Base-by-base conservation (phyloP, 2,888 invertebrate genomes). In the Oligia fasciuncula region DNA sequence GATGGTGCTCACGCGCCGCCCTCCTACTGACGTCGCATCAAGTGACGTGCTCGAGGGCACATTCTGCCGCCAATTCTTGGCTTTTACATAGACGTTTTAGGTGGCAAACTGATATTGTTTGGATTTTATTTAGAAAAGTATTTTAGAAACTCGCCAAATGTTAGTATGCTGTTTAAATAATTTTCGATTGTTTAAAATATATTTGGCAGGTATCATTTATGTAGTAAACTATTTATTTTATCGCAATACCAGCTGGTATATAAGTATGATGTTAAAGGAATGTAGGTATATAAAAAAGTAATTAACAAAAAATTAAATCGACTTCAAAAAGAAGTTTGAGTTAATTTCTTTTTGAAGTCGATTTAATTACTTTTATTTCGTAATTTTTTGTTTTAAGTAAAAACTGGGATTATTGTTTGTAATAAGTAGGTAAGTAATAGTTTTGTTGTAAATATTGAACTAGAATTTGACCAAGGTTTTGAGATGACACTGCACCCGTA, bases 1-100 rank as follows among this genome's bases (percentile, higher is more conserved):
- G 92, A 95, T 95, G 95, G 95, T 93, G 94, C 94, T 92, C 93
- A 93, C 93, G 94, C 94, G 92, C 91, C 92, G 94, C 93, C 94
- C 94, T 93, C 93, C 92, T 92, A 92, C 92, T 88, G 84, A 80
- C 86, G 85, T 73, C 83, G 79, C 84, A 80, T 73, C 85, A 77
- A 84, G 62, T 84, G 83, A 86, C 86, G 86, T 87, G 90, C 91
- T 92, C 87, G 91, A 92, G 91, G 92, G 90, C 92, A 91, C 85
- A 87, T 86, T 84, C 87, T 75, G 67, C 62, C 73, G 63, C 46
- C 54, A 79, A 82, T 81, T 72, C 65, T 43, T 63, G 62, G 40
- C 19, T 86, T 77, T 71, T 78, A 60, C 46, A 70, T 54, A 9
- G 0, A 40, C 40, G 40, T 49, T 43, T 60, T 1, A 51, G 13